A percentile compares a stretch with the other conserved stretches of the same genome.
Evolutionary conservation across 2,888 invertebrate species (phyloP).

Genomic region (Microdon myrmicae): DNA sequence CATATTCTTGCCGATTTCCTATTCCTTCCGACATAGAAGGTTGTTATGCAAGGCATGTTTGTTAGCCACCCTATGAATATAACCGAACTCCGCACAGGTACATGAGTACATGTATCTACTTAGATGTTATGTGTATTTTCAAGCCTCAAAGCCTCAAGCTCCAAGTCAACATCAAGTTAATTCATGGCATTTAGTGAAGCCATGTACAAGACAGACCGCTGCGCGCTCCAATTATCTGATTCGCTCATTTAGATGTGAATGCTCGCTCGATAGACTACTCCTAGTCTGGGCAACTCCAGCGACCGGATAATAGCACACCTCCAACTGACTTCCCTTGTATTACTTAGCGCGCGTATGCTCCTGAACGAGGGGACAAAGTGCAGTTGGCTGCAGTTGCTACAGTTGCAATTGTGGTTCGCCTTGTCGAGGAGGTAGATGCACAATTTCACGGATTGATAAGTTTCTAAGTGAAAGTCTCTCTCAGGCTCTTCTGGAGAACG

Average conservation of each 20-base stretch:
- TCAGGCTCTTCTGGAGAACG: no score
- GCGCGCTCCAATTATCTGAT: slow-evolving; percentile 22
- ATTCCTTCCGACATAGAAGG: no score
- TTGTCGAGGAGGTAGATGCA: no score
- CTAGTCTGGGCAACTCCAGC: slow-evolving; percentile 3
- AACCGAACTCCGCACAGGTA: no score
- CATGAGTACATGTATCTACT: no score
- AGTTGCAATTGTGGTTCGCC: no score
- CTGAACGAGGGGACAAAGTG: slow-evolving; percentile 4
- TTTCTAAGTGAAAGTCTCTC: slow-evolving; percentile 43
- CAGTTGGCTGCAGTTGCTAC: not conserved
- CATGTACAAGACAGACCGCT: slow-evolving; percentile 15
- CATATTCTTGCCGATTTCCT: no score
- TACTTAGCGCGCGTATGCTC: slow-evolving; percentile 16
- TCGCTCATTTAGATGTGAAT: not conserved
- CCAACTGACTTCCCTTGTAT: slow-evolving; percentile 23
- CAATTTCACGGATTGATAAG: slow-evolving; percentile 46
- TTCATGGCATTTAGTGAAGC: slow-evolving; percentile 29
- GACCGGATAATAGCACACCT: slow-evolving; percentile 27
- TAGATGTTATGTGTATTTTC: no score
- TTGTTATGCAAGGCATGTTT: no score
- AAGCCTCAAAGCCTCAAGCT: no score
- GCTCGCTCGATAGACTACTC: no score
- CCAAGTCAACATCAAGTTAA: slow-evolving; percentile 22
- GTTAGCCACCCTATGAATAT: no score